These are phyloP conservation scores for Micoletzkya japonica DNA, from an alignment of 2,888 invertebrate species.

Conservation along the genomic window DNA sequence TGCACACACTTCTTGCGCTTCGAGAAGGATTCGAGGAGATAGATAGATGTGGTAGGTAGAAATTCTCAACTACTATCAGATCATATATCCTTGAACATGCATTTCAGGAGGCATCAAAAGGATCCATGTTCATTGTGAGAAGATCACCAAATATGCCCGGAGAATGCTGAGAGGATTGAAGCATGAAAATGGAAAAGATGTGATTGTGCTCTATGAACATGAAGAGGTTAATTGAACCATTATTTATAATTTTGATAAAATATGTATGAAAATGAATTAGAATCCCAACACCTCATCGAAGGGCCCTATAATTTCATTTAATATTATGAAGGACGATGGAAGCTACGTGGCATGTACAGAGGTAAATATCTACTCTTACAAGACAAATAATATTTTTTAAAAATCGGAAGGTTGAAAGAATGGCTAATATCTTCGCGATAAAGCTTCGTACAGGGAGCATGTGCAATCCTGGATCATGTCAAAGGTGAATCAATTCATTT, in stretches of 20 bases:
- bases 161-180: conserved; percentile 27
- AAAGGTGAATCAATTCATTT: no score
- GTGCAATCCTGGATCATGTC: conserved; percentile 94
- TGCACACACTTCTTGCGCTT: conserved; percentile 80
- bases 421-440: conserved; percentile 84
- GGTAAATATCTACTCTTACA: conserved; percentile 71
- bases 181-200: conserved; percentile 38
- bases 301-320: conserved; percentile 87
- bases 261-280: not conserved
- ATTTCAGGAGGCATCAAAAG: conserved; percentile 44
- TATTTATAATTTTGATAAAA: not conserved
- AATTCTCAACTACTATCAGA: not conserved
- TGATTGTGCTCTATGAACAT: conserved; percentile 37
- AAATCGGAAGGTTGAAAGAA: conserved; percentile 76
- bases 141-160: conserved; percentile 31
- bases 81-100: not conserved
- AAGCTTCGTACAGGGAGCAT: conserved; percentile 90
- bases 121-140: conserved; percentile 35
- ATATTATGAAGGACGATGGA: conserved; percentile 78
- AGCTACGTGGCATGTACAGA: conserved; percentile 85
- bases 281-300: conserved; percentile 64
- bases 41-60: conserved; percentile 70
- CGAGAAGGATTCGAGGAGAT: conserved; percentile 81
- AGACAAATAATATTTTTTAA: no score
- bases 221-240: conserved; percentile 23